Evolutionary conservation across 2,113 vertebrate species (phyloP).

Genomic region (Myiagra hebetior): DNA sequence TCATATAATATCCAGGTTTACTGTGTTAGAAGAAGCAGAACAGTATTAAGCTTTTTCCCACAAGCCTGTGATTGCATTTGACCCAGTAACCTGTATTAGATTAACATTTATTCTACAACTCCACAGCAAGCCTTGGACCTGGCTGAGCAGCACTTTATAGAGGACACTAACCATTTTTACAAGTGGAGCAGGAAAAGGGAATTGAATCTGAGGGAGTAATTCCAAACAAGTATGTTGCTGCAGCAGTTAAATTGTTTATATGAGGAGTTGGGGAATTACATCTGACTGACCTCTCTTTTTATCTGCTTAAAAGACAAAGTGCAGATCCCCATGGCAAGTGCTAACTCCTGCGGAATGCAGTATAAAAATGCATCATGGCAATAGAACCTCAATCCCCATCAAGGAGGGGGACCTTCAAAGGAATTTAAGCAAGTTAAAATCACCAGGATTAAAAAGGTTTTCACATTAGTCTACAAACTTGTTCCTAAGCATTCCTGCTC

Average conservation of each 20-base stretch:
- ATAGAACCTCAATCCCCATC: slow-evolving; percentile 26
- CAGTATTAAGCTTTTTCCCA: slow-evolving; percentile 87
- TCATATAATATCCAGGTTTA: slow-evolving; percentile 86
- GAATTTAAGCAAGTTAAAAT: slow-evolving; percentile 60
- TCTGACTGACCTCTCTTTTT: slow-evolving; percentile 83
- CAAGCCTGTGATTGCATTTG: slow-evolving; percentile 85
- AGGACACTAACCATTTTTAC: slow-evolving; percentile 84
- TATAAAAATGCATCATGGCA: slow-evolving; percentile 63
- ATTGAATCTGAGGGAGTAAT: slow-evolving; percentile 85
- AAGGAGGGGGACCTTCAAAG: slow-evolving; percentile 53
- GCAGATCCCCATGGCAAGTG: slow-evolving; percentile 71
- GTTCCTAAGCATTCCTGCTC: slow-evolving; percentile 12
- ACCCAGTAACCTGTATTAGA: slow-evolving; percentile 88
- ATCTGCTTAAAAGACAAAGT: slow-evolving; percentile 83
- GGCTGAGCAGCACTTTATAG: slow-evolving; percentile 79
- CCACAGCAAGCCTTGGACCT: slow-evolving; percentile 78
- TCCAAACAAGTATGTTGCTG: slow-evolving; percentile 80
- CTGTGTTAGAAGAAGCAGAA: slow-evolving; percentile 84
- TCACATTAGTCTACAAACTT: neutral
- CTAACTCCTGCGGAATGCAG: slow-evolving; percentile 67
- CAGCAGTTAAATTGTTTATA: slow-evolving; percentile 81
- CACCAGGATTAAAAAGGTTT: slow-evolving; percentile 43
- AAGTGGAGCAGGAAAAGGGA: slow-evolving; percentile 82
- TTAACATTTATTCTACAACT: slow-evolving; percentile 87
- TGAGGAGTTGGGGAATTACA: slow-evolving; percentile 79